phyloP scores from a whole-genome alignment of 2,888 invertebrate genomes.

The Cephus runcator region DNA sequence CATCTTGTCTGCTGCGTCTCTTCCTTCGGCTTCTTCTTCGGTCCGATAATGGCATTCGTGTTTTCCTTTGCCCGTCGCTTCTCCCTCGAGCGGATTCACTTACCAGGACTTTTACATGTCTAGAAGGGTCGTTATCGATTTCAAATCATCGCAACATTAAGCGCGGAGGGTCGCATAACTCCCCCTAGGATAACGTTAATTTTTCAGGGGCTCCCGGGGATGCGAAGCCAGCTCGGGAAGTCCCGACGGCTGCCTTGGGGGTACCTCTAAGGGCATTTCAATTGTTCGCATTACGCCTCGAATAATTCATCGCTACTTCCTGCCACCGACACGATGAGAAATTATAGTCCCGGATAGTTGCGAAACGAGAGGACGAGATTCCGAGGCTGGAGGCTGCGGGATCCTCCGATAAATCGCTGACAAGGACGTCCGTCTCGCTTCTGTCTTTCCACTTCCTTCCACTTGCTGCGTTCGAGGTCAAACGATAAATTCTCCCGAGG shows the following conservation, averaged over 20 bases:
- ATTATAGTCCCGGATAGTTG: constrained; percentile 28
- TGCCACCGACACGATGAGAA: constrained; percentile 47
- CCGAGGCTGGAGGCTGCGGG: neutral
- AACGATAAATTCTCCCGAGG: neutral
- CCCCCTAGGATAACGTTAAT: constrained; percentile 37
- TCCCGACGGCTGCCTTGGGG: neutral
- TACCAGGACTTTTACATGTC: constrained; percentile 37
- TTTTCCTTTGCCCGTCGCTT: constrained; percentile 17
- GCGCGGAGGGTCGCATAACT: constrained; percentile 22
- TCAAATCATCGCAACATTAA: constrained; percentile 51
- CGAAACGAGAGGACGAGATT: too few relatives aligned
- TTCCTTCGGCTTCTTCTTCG: too few relatives aligned
- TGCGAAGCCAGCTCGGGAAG: constrained; percentile 10
- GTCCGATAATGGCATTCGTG: constrained; percentile 34
- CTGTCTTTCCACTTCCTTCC: neutral
- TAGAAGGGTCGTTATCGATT: constrained; percentile 50
- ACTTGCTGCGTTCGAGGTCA: neutral
- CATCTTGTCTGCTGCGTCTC: too few relatives aligned
- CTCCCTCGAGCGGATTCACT: constrained; percentile 32
- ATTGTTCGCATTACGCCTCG: constrained; percentile 49
- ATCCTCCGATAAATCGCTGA: neutral
- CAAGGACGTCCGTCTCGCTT: too few relatives aligned
- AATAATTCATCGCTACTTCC: constrained; percentile 50
- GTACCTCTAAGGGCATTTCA: constrained; percentile 44
- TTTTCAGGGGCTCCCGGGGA: constrained; percentile 37